A percentile compares a stretch with the other conserved stretches of the same genome.
Evolutionary conservation across 2,797 vertebrate genomes (phyloP).

Genomic region (Telmatherina bonti): DNA sequence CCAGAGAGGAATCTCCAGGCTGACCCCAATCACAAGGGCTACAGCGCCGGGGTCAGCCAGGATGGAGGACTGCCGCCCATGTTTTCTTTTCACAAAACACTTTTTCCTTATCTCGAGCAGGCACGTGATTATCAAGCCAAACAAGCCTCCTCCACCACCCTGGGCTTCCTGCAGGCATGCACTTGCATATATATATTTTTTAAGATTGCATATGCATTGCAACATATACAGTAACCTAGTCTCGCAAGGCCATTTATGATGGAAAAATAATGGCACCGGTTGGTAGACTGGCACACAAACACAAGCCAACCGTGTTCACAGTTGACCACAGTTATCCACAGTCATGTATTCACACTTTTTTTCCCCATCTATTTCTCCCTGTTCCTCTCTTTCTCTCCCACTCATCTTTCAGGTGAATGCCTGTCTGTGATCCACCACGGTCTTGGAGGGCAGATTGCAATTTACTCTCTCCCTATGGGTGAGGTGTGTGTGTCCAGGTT

Average conservation of each 20-base stretch:
- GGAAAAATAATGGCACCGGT: constrained; percentile 4
- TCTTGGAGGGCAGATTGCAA: constrained; percentile 88
- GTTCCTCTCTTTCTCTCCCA: constrained; percentile 49
- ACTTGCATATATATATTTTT: constrained; percentile 61
- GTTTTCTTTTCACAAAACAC: constrained; percentile 84
- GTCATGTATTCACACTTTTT: constrained; percentile 54
- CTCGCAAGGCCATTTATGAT: constrained; percentile 16
- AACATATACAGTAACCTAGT: constrained; percentile 32
- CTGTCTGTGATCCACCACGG: constrained; percentile 68
- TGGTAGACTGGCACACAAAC: constrained; percentile 15
- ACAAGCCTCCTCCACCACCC: constrained; percentile 68
- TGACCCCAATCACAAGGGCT: constrained; percentile 92
- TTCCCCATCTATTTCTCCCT: constrained; percentile 27
- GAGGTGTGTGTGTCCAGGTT: constrained; percentile 92
- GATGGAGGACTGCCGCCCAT: constrained; percentile 71
- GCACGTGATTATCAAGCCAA: constrained; percentile 84
- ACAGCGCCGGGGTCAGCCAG: constrained; percentile 74
- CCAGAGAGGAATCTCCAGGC: constrained; percentile 91
- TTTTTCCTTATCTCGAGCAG: constrained; percentile 80
- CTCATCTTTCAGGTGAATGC: constrained; percentile 67
- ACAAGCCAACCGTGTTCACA: constrained; percentile 35
- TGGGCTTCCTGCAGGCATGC: constrained; percentile 52
- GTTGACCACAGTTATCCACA: constrained; percentile 58
- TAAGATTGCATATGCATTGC: constrained; percentile 49
- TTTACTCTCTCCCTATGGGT: constrained; percentile 90